These are phyloP conservation scores for Protosalanx chinensis DNA, from an alignment of 2,797 vertebrate genomes.

Conservation along the genomic window DNA sequence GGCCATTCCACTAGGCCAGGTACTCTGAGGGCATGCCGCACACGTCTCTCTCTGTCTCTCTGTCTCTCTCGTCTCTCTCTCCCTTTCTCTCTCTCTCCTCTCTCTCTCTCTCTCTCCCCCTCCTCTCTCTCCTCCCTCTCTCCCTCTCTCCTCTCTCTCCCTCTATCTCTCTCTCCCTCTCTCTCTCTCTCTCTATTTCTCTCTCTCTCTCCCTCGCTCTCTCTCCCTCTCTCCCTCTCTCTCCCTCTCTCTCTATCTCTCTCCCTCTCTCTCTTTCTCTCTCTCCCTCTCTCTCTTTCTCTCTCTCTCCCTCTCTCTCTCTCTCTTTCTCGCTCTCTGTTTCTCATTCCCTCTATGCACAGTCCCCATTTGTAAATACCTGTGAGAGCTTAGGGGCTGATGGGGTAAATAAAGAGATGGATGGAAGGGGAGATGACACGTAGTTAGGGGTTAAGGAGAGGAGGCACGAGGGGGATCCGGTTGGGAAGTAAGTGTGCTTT, in stretches of 20 bases:
- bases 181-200: too few species aligned
- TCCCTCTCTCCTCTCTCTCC: not conserved
- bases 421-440: conserved; percentile 1
- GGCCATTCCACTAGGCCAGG: conserved; percentile 28
- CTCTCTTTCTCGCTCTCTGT: too few species aligned
- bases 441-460: not conserved
- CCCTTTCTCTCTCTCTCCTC: not conserved
- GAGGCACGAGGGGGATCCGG: conserved; percentile 14
- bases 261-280: too few species aligned
- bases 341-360: too few species aligned
- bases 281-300: too few species aligned
- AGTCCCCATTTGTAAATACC: not conserved
- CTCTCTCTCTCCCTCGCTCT: too few species aligned
- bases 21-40: conserved; percentile 24
- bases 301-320: too few species aligned
- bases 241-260: too few species aligned
- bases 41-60: not conserved
- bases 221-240: too few species aligned
- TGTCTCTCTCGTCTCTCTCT: not conserved
- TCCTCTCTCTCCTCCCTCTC: not conserved
- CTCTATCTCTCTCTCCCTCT: too few species aligned
- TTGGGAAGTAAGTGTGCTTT: conserved; percentile 13
- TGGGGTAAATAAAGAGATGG: conserved; percentile 9
- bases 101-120: too few species aligned
- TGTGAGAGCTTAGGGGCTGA: not conserved